These are phyloP conservation scores for Triops cancriformis DNA, from an alignment of 1,140 invertebrate species.

Conservation along the genomic window DNA sequence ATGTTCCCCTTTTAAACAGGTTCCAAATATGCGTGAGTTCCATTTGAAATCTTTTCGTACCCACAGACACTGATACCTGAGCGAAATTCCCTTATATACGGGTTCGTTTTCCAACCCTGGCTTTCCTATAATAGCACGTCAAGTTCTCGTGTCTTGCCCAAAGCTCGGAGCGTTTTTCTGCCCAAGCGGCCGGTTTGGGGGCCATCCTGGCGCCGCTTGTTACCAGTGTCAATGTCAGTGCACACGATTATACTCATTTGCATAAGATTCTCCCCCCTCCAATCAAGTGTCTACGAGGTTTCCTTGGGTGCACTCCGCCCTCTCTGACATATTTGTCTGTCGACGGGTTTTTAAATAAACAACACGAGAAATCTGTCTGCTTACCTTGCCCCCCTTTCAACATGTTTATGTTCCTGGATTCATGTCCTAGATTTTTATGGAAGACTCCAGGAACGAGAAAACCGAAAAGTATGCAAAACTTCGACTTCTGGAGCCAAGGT, in stretches of 20 bases:
- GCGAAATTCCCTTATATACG: too few species aligned
- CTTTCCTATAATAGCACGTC: too few species aligned
- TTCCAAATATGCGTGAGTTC: too few species aligned
- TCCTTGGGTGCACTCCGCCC: not conserved
- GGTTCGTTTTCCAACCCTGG: too few species aligned
- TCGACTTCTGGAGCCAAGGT: not conserved
- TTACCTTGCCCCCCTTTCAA: not conserved
- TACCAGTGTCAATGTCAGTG: constrained; percentile 1
- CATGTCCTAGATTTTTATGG: not conserved
- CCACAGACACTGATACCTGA: too few species aligned
- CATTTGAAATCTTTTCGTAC: too few species aligned
- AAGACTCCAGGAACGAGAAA: not conserved
- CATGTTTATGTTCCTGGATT: not conserved
- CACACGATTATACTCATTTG: constrained; percentile 3
- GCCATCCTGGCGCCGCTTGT: constrained; percentile 3
- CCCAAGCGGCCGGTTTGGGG: not conserved
- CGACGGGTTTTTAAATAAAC: not conserved
- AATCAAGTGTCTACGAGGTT: not conserved
- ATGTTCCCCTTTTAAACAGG: too few species aligned
- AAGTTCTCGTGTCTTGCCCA: not conserved
- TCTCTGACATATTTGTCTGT: not conserved
- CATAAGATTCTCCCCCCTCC: not conserved
- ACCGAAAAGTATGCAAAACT: not conserved
- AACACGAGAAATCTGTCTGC: not conserved
- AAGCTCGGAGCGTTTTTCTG: constrained; percentile 1